Evolutionary conservation across 2,113 vertebrate genomes (phyloP).

Genomic region (Ibidorhyncha struthersii): DNA sequence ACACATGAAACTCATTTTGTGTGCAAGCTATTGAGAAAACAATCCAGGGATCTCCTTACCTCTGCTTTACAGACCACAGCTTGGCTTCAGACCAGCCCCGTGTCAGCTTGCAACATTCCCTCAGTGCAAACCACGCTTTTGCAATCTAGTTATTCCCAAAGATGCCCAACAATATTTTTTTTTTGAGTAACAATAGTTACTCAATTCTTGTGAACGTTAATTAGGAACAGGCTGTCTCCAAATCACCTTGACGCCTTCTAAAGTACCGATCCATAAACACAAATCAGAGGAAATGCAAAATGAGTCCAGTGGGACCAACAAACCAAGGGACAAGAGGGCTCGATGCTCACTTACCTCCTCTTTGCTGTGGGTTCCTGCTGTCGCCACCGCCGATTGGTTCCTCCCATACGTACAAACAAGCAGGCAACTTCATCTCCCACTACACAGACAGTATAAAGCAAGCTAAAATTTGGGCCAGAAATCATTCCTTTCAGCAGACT

Average conservation of each 20-base stretch:
- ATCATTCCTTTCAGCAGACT: background rate
- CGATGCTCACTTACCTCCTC: background rate
- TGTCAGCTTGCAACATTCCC: background rate
- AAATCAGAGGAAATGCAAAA: background rate
- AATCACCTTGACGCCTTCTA: background rate
- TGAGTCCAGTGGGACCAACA: background rate
- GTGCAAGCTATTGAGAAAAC: background rate
- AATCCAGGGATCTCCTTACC: background rate
- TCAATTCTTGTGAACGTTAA: background rate
- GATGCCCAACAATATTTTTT: background rate
- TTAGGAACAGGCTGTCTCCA: background rate
- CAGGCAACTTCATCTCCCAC: background rate
- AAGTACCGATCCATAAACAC: background rate
- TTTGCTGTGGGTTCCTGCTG: fast-evolving
- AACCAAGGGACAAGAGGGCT: background rate
- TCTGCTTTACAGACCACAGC: background rate
- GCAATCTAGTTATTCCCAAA: background rate
- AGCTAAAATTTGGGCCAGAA: background rate
- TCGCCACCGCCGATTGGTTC: background rate
- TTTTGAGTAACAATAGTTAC: too few relatives aligned
- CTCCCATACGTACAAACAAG: background rate
- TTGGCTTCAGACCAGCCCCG: background rate
- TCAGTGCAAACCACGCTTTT: background rate
- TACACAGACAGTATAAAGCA: background rate
- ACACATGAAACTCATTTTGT: background rate